These are phyloP conservation scores for Agelas oroides DNA, from an alignment of 37 sponge, comb jelly and placozoan genomes.

Conservation along the genomic window DNA sequence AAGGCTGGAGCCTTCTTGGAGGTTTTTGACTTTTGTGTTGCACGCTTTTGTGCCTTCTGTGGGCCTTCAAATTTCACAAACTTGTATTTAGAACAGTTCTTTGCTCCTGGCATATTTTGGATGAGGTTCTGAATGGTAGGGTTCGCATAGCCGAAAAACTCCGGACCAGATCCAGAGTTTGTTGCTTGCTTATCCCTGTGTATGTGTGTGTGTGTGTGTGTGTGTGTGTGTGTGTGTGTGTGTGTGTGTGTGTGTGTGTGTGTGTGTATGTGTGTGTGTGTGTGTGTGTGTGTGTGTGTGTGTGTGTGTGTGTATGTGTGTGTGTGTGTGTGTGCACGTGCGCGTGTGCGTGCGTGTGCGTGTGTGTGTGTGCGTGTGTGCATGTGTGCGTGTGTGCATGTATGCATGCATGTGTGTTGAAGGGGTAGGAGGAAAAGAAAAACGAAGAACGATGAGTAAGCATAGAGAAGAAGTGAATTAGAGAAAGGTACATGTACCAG, in stretches of 20 bases:
- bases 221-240: neutral
- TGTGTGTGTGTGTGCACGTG: neutral
- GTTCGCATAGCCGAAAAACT: slow-evolving; percentile 93
- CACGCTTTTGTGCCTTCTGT: neutral
- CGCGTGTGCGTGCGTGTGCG: slow-evolving; percentile 1
- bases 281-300: slow-evolving; percentile 14
- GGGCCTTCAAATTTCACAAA: slow-evolving; percentile 69
- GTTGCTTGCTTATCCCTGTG: slow-evolving; percentile 86
- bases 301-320: too few species aligned
- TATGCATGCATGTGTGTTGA: slow-evolving; percentile 5
- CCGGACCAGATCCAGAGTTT: slow-evolving; percentile 93
- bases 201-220: neutral
- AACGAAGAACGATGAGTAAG: too few species aligned
- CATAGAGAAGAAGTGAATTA: too few species aligned
- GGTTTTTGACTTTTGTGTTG: neutral
- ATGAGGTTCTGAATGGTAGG: slow-evolving; percentile 88
- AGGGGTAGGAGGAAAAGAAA: too few species aligned
- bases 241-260: slow-evolving; percentile 6
- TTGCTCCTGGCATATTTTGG: slow-evolving; percentile 70
- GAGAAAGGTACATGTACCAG: too few species aligned
- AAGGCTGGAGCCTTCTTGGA: neutral
- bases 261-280: slow-evolving; percentile 9
- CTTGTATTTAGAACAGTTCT: slow-evolving; percentile 82
- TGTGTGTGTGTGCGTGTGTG: slow-evolving; percentile 1
- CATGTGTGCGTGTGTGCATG: slow-evolving; percentile 4